Base-by-base conservation (phyloP, 2,888 invertebrate species). In the Plagiodera versicolora region DNA sequence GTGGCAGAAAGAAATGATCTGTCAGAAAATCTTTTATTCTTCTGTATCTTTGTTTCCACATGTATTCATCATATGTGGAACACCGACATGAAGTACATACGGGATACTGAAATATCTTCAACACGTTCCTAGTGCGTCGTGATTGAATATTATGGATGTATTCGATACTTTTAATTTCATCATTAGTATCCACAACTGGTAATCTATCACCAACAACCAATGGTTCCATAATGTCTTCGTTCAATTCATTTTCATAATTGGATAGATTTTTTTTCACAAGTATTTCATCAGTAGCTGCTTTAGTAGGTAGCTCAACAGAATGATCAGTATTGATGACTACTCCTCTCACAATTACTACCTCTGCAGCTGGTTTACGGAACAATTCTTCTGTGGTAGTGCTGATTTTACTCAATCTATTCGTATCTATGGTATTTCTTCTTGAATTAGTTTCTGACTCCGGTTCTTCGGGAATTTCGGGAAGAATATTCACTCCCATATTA, bases 391-490 rank as follows among this genome's bases (percentile, higher is more conserved):
- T 52, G 30, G 64, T 65, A 11, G 61, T 64, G 39, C 71, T 73
- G 17, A 73, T 72, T 46, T 60, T 60, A 39, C 71, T 72, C 47
- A 72, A 56, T 48, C 70, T 63, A 52, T 71, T 72, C 10, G 67
- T 53, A 45, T 65, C 60, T 48, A 72, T 71, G 10, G 61, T 59
- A 51, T 72, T 70, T 39, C 67, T 69, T 17, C 66, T 67, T 9
- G 53, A 11, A 14, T 14, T 39, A 1, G 60, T 56, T 14, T 67
- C 67, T 52, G 68, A 66, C 16, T 72, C 73, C 58, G 69, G 72
- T 56, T 69, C 70, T 60, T 70, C 74, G 1, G 72, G 72, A 39
- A 74, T 74, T 49, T 67, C 66, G 46, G 74, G 73, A 48, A 74
- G 63, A 39, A 73, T 72, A 28, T 66, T 70, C 6, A 74, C 72